These are phyloP conservation scores for Chamaea fasciata DNA, from an alignment of 2,113 vertebrate genomes.

Conservation along the genomic window DNA sequence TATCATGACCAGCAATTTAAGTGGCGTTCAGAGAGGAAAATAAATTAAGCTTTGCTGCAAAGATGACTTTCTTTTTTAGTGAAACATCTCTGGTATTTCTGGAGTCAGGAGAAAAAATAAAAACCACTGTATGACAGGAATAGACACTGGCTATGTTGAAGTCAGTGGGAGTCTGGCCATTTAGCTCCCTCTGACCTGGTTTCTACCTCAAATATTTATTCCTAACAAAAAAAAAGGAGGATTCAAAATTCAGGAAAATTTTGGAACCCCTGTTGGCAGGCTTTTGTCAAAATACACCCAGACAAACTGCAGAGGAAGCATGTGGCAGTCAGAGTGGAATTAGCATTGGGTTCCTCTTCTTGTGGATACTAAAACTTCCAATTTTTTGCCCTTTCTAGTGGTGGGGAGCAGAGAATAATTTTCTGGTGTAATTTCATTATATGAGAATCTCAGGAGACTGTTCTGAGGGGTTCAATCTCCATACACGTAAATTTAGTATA, in stretches of 20 bases:
- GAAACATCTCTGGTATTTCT: neutral
- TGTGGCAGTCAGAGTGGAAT: neutral
- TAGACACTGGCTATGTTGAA: neutral
- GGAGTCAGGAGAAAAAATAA: neutral
- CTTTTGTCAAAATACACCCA: neutral
- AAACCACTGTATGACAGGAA: neutral
- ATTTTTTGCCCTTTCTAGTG: neutral
- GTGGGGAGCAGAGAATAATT: neutral
- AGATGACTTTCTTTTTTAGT: neutral
- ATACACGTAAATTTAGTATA: neutral
- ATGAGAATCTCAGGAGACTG: neutral
- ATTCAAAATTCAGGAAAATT: conserved; percentile 35
- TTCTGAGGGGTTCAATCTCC: neutral
- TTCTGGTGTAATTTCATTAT: neutral
- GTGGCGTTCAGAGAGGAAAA: neutral
- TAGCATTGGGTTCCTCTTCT: neutral
- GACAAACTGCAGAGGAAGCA: neutral
- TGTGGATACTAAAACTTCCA: neutral
- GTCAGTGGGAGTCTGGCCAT: neutral
- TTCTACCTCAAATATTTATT: conserved; percentile 26
- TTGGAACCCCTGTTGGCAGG: neutral
- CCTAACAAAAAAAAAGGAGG: conserved; percentile 15
- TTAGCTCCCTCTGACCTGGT: neutral
- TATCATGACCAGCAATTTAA: neutral
- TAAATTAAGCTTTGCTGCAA: neutral